Conservation (phyloP, 2,797 vertebrate species). For the Threskiornis aethiopicus region DNA sequence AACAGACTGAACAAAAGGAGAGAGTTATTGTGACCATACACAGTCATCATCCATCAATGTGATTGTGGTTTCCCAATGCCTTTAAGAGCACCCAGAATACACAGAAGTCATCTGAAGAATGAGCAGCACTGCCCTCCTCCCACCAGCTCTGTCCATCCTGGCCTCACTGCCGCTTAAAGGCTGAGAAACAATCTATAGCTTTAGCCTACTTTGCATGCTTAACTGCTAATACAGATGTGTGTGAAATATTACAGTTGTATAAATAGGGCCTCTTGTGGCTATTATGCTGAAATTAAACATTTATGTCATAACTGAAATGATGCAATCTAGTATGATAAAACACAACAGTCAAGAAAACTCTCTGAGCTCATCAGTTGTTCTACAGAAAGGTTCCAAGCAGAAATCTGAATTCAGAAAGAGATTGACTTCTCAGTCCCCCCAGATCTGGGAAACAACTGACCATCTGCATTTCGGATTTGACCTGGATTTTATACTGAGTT, state of each 20-base stretch:
- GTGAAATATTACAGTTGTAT: background rate
- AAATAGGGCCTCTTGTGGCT: background rate
- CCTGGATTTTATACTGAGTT: background rate
- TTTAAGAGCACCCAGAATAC: background rate
- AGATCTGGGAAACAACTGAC: background rate
- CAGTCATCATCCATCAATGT: background rate
- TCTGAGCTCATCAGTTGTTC: background rate
- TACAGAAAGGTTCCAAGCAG: background rate
- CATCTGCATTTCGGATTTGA: background rate
- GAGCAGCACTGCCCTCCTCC: background rate
- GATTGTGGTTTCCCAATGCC: background rate
- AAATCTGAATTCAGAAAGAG: background rate
- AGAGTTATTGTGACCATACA: background rate
- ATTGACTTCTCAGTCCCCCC: fast-evolving
- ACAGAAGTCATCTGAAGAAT: background rate
- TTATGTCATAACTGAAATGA: background rate
- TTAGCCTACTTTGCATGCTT: background rate
- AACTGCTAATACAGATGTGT: background rate
- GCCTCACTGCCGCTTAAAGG: background rate
- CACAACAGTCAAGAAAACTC: background rate
- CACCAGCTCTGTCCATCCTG: background rate
- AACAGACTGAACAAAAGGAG: background rate
- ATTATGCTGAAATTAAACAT: background rate
- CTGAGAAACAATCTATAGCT: background rate
- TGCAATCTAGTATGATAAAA: background rate